Evolutionary conservation across 2,113 vertebrate genomes (phyloP).

Genomic region (Eptesicus fuscus): DNA sequence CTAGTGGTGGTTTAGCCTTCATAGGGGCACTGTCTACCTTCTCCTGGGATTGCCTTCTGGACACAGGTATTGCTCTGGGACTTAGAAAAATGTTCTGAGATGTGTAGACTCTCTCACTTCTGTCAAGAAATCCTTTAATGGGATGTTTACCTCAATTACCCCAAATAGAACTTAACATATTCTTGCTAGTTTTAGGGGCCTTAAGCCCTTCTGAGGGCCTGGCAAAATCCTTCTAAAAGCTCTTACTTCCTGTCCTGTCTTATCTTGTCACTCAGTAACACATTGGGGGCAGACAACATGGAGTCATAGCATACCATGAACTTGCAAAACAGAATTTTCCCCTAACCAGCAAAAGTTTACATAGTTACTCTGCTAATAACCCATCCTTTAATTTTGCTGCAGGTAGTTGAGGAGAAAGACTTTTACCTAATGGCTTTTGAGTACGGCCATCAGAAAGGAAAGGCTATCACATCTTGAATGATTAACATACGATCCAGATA

Average conservation of each 20-base stretch:
- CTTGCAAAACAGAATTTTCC: rapidly evolving
- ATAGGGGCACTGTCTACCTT: not conserved
- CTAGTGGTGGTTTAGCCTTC: not conserved
- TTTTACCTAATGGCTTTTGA: not conserved
- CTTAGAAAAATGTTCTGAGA: not conserved
- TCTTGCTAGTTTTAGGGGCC: constrained; percentile 19
- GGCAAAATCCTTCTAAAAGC: constrained; percentile 21
- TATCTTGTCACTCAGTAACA: not conserved
- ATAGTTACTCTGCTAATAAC: not conserved
- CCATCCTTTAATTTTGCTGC: not conserved
- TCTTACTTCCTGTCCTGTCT: constrained; percentile 33
- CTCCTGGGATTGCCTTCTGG: not conserved
- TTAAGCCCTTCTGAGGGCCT: constrained; percentile 25
- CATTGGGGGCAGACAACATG: not conserved
- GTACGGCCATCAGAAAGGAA: not conserved
- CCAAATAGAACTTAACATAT: constrained; percentile 9
- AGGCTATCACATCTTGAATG: not conserved
- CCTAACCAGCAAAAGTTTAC: not conserved
- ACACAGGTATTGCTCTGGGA: not conserved
- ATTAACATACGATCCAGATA: not conserved
- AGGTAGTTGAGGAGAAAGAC: not conserved
- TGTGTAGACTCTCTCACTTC: not conserved
- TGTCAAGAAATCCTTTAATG: constrained; percentile 59
- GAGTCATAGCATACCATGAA: rapidly evolving
- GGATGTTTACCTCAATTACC: constrained; percentile 56